Evolutionary conservation across 2,888 invertebrate genomes (phyloP), one percentile per base, ranked within the genome.

Genomic region (Idaea biselata): DNA sequence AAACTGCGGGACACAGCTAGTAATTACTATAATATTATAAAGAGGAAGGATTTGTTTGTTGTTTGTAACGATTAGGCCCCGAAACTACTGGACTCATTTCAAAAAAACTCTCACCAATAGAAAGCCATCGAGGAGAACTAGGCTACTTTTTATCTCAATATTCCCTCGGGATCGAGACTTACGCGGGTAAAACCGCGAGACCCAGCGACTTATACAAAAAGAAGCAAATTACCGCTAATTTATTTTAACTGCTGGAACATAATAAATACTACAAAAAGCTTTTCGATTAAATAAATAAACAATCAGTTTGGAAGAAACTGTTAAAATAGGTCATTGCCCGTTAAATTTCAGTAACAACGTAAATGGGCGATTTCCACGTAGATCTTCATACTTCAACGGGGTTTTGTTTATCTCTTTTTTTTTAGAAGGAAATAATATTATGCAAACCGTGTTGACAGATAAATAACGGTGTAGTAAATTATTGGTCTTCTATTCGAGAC

Each of bases 381-480:
- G 56, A 56, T 11, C 56, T 56, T 56, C 3, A 18, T 56, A 17
- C 56, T 56, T 60, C 58, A 57, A 65, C 64, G 60, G 57, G 25
- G 63, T 65, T 65, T 64, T 67, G 67, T 67, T 67, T 65, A 65
- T 62, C 63, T 66, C 61, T 31, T 60, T 63, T 63, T 62, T 61
- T 63, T 63, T 61, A 60, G 67, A 66, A 67, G 66, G 59, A 59
- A 61, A 60, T 60, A 25, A 25, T 25, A 25, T 25, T 3, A 56
- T 44, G 14, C 44, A 44, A n/a, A 11, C 14, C 44, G 44, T 44
- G 44, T 8, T 44, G 44, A 11, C 44, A 44, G 44, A 44, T 44
- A 8, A 11, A 11, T 44, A 44, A 2, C 44, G 44, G 0, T 44
- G 25, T 1, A n/a, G n/a, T n/a, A n/a, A 32, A 32, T 32, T 11